Evolutionary conservation across 2,797 vertebrate species (phyloP).

Genomic region (Periparus ater): DNA sequence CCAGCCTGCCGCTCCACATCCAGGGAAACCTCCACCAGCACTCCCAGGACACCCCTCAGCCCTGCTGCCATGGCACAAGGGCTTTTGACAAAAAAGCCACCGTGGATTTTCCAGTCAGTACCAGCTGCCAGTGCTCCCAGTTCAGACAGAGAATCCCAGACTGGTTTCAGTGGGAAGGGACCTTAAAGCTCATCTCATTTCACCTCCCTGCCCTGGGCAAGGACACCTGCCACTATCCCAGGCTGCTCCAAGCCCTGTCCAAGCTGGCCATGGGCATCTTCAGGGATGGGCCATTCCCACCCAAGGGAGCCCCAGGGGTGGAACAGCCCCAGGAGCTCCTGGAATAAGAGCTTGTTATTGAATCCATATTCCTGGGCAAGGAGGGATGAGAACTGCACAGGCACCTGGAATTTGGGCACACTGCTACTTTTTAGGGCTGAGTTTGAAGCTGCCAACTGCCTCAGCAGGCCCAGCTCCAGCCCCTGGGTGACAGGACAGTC

Average conservation of each 20-base stretch:
- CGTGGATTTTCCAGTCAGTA: fast-evolving
- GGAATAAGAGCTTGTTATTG: not conserved
- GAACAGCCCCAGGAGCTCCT: not conserved
- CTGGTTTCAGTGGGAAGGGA: not conserved
- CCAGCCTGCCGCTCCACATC: not conserved
- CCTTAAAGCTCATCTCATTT: not conserved
- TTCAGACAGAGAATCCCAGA: not conserved
- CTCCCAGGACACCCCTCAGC: not conserved
- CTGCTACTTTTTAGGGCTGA: not conserved
- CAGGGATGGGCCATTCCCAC: not conserved
- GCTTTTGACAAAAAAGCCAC: not conserved
- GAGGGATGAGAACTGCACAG: not conserved
- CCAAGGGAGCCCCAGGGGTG: not conserved
- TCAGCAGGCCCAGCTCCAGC: not conserved
- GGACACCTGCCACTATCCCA: not conserved
- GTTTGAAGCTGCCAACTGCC: not conserved
- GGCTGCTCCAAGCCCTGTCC: not conserved
- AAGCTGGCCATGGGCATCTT: fast-evolving
- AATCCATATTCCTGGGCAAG: not conserved
- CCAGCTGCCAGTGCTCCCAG: not conserved
- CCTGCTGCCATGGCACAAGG: not conserved
- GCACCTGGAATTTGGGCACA: not conserved
- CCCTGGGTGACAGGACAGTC: not conserved
- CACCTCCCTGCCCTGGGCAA: not conserved
- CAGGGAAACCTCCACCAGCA: not conserved